phyloP scores from a whole-genome alignment of 2,888 invertebrate species.

The Trileptium ribeirensis region DNA sequence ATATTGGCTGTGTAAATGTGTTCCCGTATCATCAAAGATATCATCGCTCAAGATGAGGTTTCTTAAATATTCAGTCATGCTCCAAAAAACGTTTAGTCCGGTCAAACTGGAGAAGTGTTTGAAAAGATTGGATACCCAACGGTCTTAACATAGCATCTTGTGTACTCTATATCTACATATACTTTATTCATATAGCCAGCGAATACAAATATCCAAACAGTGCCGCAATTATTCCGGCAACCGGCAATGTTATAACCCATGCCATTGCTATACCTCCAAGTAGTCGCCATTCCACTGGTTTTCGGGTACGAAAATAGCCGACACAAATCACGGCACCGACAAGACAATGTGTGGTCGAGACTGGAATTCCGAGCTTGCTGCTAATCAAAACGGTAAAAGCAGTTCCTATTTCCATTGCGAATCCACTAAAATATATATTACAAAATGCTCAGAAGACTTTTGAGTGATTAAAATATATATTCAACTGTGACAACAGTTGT shows the following conservation, averaged over 20 bases:
- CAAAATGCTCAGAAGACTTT: too few relatives aligned
- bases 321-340: conserved; percentile 43
- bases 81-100: too few relatives aligned
- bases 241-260: conserved; percentile 29
- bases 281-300: conserved; percentile 35
- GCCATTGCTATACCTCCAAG: conserved; percentile 25
- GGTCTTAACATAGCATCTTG: too few relatives aligned
- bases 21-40: too few relatives aligned
- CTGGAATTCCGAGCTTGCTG: conserved; percentile 39
- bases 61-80: too few relatives aligned
- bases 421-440: conserved; percentile 35
- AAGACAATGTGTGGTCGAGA: conserved; percentile 43
- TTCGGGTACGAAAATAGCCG: conserved; percentile 39
- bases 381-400: conserved; percentile 44
- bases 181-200: not conserved
- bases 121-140: too few relatives aligned
- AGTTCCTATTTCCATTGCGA: conserved; percentile 43
- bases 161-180: too few relatives aligned
- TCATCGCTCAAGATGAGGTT: too few relatives aligned
- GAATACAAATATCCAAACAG: conserved; percentile 17
- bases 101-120: too few relatives aligned
- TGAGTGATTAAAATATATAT: too few relatives aligned
- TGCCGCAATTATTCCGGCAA: conserved; percentile 21
- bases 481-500: too few relatives aligned
- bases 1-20: too few relatives aligned